Conservation (phyloP, 2,113 vertebrate genomes). For the Manacus vitellinus region DNA sequence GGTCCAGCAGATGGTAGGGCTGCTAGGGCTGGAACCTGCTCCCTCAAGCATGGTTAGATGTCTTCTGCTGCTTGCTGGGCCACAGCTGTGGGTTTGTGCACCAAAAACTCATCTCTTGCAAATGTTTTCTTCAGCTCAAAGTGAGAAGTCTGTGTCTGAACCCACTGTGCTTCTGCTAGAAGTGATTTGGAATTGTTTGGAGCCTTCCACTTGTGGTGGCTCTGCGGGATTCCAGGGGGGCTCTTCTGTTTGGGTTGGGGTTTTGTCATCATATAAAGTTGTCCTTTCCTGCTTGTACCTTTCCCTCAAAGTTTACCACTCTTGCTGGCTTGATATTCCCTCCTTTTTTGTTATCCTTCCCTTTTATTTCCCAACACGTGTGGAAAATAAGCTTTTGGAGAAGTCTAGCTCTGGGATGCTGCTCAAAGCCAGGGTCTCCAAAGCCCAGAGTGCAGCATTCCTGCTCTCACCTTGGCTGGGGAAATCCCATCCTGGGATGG, state of each 20-base stretch:
- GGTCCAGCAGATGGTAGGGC: constrained; percentile 30
- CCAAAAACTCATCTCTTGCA: not conserved
- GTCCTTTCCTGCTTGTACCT: not conserved
- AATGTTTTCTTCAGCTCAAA: not conserved
- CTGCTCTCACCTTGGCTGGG: not conserved
- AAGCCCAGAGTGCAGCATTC: accelerated
- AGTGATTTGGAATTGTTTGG: not conserved
- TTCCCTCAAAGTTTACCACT: not conserved
- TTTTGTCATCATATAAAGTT: not conserved
- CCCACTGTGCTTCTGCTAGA: not conserved
- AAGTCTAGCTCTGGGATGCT: not conserved
- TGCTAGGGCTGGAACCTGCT: constrained; percentile 45
- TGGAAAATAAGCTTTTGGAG: not conserved
- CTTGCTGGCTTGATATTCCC: not conserved
- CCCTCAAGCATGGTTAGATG: constrained; percentile 3
- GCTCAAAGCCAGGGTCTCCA: not conserved
- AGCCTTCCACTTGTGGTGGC: not conserved
- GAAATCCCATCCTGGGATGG: accelerated
- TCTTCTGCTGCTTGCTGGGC: constrained; percentile 24
- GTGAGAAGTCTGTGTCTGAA: not conserved
- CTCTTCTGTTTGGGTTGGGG: not conserved
- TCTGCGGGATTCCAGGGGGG: not conserved
- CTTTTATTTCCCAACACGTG: not conserved
- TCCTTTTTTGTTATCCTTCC: not conserved
- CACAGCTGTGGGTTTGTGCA: not conserved